Base-by-base conservation (phyloP, 2,113 vertebrate species). In the Podarcis raffonei region DNA sequence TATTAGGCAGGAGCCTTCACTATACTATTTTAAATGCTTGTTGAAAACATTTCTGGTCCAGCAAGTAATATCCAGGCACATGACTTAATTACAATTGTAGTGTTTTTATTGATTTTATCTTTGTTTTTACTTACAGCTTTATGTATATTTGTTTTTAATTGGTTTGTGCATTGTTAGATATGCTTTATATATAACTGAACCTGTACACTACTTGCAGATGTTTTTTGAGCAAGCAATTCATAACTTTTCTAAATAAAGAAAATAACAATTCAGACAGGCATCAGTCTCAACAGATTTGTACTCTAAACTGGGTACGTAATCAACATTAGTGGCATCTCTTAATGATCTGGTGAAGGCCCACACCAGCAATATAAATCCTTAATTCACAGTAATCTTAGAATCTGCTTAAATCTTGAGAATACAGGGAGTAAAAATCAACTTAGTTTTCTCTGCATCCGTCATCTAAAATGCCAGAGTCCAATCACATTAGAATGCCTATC, bases 381-480 rank as follows among this genome's bases (percentile, higher is more conserved):
- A 81, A 77, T 86, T 68, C 62, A 65, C 23, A 42, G 66, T 86
- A 65, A 78, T n/a, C 22, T 74, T 74, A 72, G 69, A 57, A 32
- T 18, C 53, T 87, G 12, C 32, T 72, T 39, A 87, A 62, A n/a
- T 59, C 32, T 81, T 74, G 25, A 87, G 72, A 74, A n/a, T n/a
- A 39, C 15, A 39, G 42, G 15, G 7, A 8, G 2, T 2, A 20
- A 25, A 20, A 20, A 12, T 48, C n/a, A 81, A 8, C 16, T 69
- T 90, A 92, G 84, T 59, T 92, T 72, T 13, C 85, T 89, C 35
- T 84, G 39, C 66, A 83, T 66, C 42, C 37, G 79, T 57, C 6
- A 72, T 13, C n/a, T 93, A 86, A 94, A 76, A 93, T 90, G 72
- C 85, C 82, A 89, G 23, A 87, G n/a, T 81, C 37, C 90, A 62